Conservation (phyloP, 2,797 vertebrate genomes). For the Sebastes vulpes region DNA sequence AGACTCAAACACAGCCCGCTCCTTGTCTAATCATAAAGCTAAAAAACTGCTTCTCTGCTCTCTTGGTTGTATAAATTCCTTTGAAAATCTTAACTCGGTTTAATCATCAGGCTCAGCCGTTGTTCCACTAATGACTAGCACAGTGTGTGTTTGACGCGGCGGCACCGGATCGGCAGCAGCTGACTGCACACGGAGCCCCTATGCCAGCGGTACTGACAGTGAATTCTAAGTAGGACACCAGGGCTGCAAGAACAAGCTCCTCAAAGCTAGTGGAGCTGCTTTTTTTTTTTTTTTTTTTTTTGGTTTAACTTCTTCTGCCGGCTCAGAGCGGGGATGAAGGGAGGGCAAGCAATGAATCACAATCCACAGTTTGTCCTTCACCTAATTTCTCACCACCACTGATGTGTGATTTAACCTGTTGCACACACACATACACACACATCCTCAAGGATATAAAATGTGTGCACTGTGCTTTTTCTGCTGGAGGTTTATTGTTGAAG, state of each 20-base stretch:
- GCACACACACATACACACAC: slow-evolving; percentile 21
- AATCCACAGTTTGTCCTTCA: slow-evolving; percentile 71
- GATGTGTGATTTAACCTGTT: slow-evolving; percentile 59
- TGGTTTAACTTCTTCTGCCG: slow-evolving; percentile 30
- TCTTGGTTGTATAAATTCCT: slow-evolving; percentile 27
- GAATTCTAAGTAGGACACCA: slow-evolving; percentile 76
- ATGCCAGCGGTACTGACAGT: slow-evolving; percentile 58
- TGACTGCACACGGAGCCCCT: slow-evolving; percentile 60
- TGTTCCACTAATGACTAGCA: slow-evolving; percentile 65
- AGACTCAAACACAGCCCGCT: slow-evolving; percentile 22
- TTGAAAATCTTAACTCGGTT: slow-evolving; percentile 51
- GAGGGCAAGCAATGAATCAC: slow-evolving; percentile 66
- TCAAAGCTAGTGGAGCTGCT: slow-evolving; percentile 24
- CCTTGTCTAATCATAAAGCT: slow-evolving; percentile 25
- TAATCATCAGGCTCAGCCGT: slow-evolving; percentile 47
- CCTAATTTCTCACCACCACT: slow-evolving; percentile 50
- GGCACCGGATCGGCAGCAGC: slow-evolving; percentile 56
- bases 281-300: not conserved
- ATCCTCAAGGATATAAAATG: not conserved
- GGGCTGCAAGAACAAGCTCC: slow-evolving; percentile 40
- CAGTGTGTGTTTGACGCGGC: slow-evolving; percentile 59
- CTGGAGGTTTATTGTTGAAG: not conserved
- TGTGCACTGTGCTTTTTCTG: not conserved
- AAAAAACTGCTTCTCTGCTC: slow-evolving; percentile 21
- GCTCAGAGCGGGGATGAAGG: slow-evolving; percentile 41